These are phyloP conservation scores for Petrolisthes cinctipes DNA, from an alignment of 2,888 invertebrate species.

Conservation along the genomic window DNA sequence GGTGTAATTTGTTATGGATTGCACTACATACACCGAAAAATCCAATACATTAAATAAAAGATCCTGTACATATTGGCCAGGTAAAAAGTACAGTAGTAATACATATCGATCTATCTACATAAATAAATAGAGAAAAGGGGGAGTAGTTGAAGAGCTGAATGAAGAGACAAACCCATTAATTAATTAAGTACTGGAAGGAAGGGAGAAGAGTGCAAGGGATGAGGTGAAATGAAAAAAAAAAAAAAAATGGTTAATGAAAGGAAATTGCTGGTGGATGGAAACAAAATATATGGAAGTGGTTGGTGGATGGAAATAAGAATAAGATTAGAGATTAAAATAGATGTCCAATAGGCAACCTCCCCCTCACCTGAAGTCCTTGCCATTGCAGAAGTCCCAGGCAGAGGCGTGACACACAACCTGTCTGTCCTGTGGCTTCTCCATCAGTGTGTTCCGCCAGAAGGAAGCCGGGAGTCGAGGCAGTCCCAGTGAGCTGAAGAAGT, in stretches of 20 bases:
- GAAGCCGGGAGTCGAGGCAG: slow-evolving; percentile 82
- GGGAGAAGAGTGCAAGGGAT: background rate
- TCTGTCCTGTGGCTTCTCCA: slow-evolving; percentile 76
- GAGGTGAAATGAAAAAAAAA: too few species aligned
- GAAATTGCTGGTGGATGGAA: too few species aligned
- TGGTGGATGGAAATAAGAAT: background rate
- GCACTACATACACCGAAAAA: too few species aligned
- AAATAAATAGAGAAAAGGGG: too few species aligned
- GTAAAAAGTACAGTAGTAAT: too few species aligned
- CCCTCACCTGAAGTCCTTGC: slow-evolving; percentile 52
- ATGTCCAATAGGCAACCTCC: background rate
- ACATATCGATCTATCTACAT: too few species aligned
- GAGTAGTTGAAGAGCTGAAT: background rate
- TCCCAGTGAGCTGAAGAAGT: slow-evolving; percentile 87
- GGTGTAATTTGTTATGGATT: too few species aligned
- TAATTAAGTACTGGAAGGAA: background rate
- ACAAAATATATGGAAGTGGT: too few species aligned
- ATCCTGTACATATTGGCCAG: too few species aligned
- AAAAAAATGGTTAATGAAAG: too few species aligned
- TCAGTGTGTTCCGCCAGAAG: slow-evolving; percentile 88
- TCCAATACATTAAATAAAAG: too few species aligned
- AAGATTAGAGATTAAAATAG: background rate
- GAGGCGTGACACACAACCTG: slow-evolving; percentile 53
- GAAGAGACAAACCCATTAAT: background rate
- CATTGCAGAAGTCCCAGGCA: slow-evolving; percentile 62